Evolutionary conservation across 1,140 invertebrate species (phyloP), one percentile per base, ranked within the genome.

Genomic region (Caerostris extrusa): DNA sequence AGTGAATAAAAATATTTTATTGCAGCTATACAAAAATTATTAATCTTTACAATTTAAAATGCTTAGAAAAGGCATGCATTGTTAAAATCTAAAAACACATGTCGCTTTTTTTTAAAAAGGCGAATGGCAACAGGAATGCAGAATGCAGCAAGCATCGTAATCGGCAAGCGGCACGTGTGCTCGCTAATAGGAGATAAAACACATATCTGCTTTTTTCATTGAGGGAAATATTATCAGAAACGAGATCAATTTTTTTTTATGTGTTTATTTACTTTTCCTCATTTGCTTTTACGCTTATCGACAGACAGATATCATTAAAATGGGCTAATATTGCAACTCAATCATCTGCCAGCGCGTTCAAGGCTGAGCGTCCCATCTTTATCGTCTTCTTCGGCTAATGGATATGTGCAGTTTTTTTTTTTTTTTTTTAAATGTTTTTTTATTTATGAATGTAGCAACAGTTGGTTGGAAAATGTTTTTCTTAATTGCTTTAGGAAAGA

Each of bases 261-360:
- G 71, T 77, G 34, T 77, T 77, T 77, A 53, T 77, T 77, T 77
- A 77, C n/a, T 67, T 67, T 67, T 67, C 61, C 61, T 34, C 17
- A 17, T 17, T 67, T 67, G 61, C 71, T 77, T 77, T 77, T 50
- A 10, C 50, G 71, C 71, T 77, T 77, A 77, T 77, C 71, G 71
- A 77, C 71, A 77, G 71, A 77, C 71, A 77, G 71, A 77, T 53
- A 77, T 77, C 71, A 77, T 77, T 77, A 77, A 50, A 77, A 50
- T 19, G 53, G 71, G 71, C 71, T 77, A 77, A 77, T 77, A 77
- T 77, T 77, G 50, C 19, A 12, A 77, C 10, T 77, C 71, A 77
- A 77, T 77, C 71, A 77, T 77, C 71, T 12, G 34, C 34, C 3
- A 50, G 71, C 3, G 5, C 53, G 50, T 10, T 77, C 71, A 77